Evolutionary conservation across 2,797 vertebrate genomes (phyloP), one percentile per base, ranked within the genome.

Genomic region (Sebastes trivittatus): DNA sequence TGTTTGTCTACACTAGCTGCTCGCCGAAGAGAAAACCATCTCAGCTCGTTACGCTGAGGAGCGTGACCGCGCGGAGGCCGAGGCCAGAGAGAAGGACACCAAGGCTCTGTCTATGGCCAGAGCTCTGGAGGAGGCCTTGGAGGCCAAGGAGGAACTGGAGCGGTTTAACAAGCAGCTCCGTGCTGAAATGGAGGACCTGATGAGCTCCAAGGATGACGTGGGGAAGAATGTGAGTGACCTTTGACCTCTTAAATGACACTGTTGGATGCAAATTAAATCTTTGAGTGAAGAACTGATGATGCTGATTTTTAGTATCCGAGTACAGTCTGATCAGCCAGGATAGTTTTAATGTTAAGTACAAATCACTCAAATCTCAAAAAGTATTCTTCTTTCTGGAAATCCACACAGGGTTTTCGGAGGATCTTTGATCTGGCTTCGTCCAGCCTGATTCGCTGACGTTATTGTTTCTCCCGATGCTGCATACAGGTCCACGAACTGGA

Each of bases 141-240:
- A 98, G 85, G 95, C 97, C 83, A 99, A 98, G 77, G 98, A 99
- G 83, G 98, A 99, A 74, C 96, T 99, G 65, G 98, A 99, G 93
- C 95, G 98, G 79, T 93, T 96, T 1, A 99, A 99, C 91, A 99
- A 99, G 86, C 95, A 97, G 94, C 94, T 99, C 81, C 97, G 97
- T 6, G 95, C 97, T 0, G 98, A 99, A 86, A 99, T 99, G 98
- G 98, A 99, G 89, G 98, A 99, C 29, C 95, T 99, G 77, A 98
- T 99, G 92, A 99, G 97, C 96, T 99, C 98, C 87, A 99, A 99
- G 92, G 98, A 99, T 10, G 98, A 99, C 0, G 98, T 99, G 62
- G 98, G 98, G 81, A 99, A 99, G 93, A 99, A 97, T 1, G 98
- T 99, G 93, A 96, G 98, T 95, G 13, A 80, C 68, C 68, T 66